Conservation (phyloP, 2,113 vertebrate species). For the Ammodytes dubius region DNA sequence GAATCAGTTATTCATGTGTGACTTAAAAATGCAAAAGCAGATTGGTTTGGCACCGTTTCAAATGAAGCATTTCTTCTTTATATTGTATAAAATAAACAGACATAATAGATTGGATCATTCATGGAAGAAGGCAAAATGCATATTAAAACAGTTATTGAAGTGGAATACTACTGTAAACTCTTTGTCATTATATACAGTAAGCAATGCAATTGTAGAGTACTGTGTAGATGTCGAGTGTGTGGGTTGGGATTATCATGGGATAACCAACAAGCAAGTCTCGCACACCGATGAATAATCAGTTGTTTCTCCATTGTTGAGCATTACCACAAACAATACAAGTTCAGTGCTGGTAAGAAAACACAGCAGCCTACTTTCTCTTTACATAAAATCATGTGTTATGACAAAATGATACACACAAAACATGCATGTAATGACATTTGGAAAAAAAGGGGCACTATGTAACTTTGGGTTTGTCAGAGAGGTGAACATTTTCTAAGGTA, state of each 20-base stretch:
- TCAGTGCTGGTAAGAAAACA: not conserved
- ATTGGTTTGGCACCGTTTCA: not conserved
- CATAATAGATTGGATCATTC: not conserved
- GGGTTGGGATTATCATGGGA: not conserved
- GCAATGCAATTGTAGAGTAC: not conserved
- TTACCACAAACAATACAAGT: not conserved
- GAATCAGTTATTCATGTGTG: not conserved
- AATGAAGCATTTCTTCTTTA: not conserved
- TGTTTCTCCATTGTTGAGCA: not conserved
- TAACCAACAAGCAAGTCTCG: too few species aligned
- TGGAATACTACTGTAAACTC: not conserved
- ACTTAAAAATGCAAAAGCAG: not conserved
- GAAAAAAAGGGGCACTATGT: not conserved
- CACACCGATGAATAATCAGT: not conserved
- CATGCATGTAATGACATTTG: not conserved
- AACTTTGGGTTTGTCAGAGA: too few species aligned
- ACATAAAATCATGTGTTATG: not conserved
- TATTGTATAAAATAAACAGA: slow-evolving; percentile 6
- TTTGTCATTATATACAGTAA: not conserved
- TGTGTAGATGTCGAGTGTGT: not conserved
- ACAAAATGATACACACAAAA: not conserved
- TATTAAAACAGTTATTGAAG: not conserved
- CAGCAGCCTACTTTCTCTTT: not conserved
- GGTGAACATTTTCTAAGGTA: too few species aligned
- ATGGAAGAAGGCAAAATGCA: slow-evolving; percentile 15